Conservation (phyloP, 1,140 invertebrate species). For the Plodia interpunctella region DNA sequence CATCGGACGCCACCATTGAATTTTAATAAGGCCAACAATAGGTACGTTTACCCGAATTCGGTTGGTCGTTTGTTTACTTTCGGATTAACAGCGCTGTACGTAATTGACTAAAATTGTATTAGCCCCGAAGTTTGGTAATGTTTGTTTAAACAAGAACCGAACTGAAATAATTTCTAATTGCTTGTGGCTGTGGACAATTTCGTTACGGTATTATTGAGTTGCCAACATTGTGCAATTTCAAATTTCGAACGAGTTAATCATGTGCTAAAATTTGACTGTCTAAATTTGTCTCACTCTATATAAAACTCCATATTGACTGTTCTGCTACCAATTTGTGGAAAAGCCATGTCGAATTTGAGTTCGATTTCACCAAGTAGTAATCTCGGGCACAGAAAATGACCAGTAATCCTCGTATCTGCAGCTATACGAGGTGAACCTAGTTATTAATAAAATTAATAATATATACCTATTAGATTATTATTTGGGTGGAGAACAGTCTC, state of each 20-base stretch:
- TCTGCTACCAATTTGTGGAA: too few species aligned
- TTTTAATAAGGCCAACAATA: not conserved
- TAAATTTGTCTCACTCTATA: too few species aligned
- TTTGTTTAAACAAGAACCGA: not conserved
- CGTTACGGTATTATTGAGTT: not conserved
- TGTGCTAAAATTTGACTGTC: too few species aligned
- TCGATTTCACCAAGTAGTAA: too few species aligned
- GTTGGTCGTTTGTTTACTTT: not conserved
- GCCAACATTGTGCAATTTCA: not conserved
- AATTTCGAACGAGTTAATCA: not conserved
- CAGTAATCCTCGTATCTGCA: too few species aligned
- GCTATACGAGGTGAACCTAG: too few species aligned
- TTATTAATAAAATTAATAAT: too few species aligned
- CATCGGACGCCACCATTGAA: not conserved
- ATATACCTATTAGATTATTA: too few species aligned
- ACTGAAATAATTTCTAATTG: not conserved
- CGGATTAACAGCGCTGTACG: not conserved
- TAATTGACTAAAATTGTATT: conserved; percentile 4
- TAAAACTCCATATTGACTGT: too few species aligned
- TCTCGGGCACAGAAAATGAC: too few species aligned
- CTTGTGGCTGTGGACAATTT: not conserved
- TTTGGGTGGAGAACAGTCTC: too few species aligned
- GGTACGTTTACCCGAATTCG: not conserved
- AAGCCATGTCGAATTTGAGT: too few species aligned
- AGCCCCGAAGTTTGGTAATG: conserved; percentile 1